A percentile compares a stretch with the other conserved stretches of the same genome.
Evolutionary conservation across 1,140 invertebrate species (phyloP).

Genomic region (Drosophila orena): DNA sequence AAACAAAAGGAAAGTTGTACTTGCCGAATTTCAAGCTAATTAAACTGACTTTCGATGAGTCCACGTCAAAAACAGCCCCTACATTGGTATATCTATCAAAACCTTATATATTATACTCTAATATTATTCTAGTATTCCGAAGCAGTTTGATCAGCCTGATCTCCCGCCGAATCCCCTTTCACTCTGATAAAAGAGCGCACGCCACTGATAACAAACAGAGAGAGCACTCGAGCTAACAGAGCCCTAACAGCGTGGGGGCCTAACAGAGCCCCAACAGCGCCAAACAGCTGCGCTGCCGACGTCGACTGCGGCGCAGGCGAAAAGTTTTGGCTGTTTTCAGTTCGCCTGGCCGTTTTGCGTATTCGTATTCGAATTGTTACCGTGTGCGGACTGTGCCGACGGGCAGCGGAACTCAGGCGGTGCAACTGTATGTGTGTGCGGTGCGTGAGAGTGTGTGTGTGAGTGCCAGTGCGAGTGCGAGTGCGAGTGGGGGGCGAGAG

Average conservation of each 20-base stretch:
- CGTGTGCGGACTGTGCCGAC: slow-evolving; percentile 40
- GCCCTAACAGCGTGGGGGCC: slow-evolving; percentile 14
- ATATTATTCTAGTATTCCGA: too few species aligned
- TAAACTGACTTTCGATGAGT: too few species aligned
- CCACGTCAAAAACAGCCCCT: too few species aligned
- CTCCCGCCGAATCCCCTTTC: not conserved
- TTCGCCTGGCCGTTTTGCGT: slow-evolving; percentile 47
- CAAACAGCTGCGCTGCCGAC: slow-evolving; percentile 40
- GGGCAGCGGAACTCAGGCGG: slow-evolving; percentile 16
- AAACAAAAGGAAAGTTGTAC: too few species aligned
- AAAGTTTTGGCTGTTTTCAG: slow-evolving; percentile 60
- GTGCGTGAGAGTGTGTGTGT: slow-evolving; percentile 24
- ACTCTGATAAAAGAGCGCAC: not conserved
- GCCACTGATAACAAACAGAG: slow-evolving; percentile 2
- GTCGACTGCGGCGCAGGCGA: slow-evolving; percentile 12
- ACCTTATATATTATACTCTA: too few species aligned
- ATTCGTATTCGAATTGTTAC: slow-evolving; percentile 48
- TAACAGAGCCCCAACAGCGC: slow-evolving; percentile 41
- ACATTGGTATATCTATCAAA: too few species aligned
- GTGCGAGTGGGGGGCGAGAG: slow-evolving; percentile 5
- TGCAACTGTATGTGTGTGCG: slow-evolving; percentile 12
- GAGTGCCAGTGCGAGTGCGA: slow-evolving; percentile 10
- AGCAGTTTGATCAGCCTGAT: not conserved
- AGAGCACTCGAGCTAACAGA: slow-evolving; percentile 1
- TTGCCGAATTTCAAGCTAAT: too few species aligned